Evolutionary conservation across 2,113 vertebrate genomes (phyloP), one percentile per base, ranked within the genome.

Genomic region (Sphaerodactylus townsendi): DNA sequence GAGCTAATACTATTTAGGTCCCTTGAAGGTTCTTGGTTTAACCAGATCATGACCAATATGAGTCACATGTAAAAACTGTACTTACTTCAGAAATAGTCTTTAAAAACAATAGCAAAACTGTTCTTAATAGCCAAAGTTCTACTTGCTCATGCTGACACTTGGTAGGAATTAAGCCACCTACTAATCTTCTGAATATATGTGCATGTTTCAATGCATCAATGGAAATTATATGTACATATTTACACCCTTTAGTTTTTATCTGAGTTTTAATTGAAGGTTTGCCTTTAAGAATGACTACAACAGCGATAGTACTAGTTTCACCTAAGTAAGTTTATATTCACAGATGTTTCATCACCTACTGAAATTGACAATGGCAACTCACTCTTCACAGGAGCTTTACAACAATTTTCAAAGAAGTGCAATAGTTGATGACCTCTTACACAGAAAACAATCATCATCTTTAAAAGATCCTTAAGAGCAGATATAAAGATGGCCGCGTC

Each of bases 401-500:
- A 93, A 56, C 69, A 90, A 77, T 89, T 90, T 87, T 69, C 89
- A 90, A 91, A 93, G 77, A 53, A 89, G 79, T 2, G 87, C 48
- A 87, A 87, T 30, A 89, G 88, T 84, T 90, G 56, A 84, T 90
- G 50, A 87, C 86, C 85, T 80, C 84, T 86, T 69, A 62, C 88
- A 88, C 21, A 92, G 82, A 92, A 90, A 85, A 17, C 69, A 92
- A 92, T 68, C 5, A 82, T 85, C 77, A 85, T 66, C 79, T 88
- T 91, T 90, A 93, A 90, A 72, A 93, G 81, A 89, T 75, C 62
- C 87, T 93, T 93, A 91, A 93, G 91, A 84, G 76, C 85, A 88
- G 78, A 79, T 85, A 89, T 46, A 46, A 48, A 92, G 85, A 69
- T 82, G 48, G 87, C 77, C 72, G 46, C 37, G 82, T 90, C 80